Evolutionary conservation across 23 tunicate species (phyloP).

Genomic region (Diplosoma virens): DNA sequence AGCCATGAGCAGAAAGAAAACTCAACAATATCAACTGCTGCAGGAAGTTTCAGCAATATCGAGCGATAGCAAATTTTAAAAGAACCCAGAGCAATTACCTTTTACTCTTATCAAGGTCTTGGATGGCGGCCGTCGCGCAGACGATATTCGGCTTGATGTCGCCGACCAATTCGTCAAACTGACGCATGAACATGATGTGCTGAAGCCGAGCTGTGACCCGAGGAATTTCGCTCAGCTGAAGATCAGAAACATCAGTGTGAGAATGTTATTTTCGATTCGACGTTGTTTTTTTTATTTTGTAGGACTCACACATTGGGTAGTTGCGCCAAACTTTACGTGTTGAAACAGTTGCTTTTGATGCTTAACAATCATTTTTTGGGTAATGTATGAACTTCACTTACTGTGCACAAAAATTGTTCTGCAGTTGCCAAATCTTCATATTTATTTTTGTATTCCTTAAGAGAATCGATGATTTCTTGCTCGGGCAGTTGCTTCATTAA

Average conservation of each 20-base stretch:
- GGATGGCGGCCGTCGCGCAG: constrained; percentile 78
- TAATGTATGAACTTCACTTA: no score
- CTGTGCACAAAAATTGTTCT: constrained; percentile 87
- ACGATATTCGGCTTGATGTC: constrained; percentile 92
- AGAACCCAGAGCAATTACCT: no score
- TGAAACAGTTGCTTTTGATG: no score
- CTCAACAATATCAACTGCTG: not conserved
- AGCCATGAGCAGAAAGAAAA: not conserved
- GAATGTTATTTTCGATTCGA: no score
- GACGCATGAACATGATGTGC: constrained; percentile 87
- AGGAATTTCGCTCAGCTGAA: constrained; percentile 66
- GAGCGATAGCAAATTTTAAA: no score
- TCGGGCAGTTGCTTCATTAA: constrained; percentile 94
- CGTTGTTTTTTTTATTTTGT: no score
- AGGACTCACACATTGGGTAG: no score
- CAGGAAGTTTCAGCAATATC: not conserved
- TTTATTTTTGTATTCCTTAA: constrained; percentile 76
- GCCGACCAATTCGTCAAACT: constrained; percentile 72
- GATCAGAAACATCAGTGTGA: no score
- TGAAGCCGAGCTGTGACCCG: constrained; percentile 55
- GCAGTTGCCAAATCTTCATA: constrained; percentile 81
- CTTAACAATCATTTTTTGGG: no score
- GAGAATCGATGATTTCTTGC: constrained; percentile 47
- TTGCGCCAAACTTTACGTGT: no score
- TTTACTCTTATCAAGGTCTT: constrained; percentile 43